Evolutionary conservation across 1,140 invertebrate species (phyloP), one percentile per base, ranked within the genome.

Genomic region (Panagrolaimus sp.): DNA sequence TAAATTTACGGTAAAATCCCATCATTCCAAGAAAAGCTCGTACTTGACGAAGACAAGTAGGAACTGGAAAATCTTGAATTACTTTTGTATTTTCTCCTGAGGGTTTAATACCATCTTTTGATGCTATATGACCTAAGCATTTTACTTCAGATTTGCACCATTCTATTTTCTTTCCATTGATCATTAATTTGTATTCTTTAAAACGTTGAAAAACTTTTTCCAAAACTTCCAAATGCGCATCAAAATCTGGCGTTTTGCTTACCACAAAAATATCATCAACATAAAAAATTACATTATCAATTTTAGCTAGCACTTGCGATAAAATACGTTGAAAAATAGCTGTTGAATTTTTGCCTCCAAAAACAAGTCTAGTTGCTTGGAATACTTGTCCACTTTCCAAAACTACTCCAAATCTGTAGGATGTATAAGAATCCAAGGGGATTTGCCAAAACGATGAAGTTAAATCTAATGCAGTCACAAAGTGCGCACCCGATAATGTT

Each of bases 391-490:
- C 43, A n/a, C n/a, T n/a, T 9, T 47, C 43, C 0, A 66, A 72
- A 5, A 72, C 38, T 0, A 71, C 52, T 1, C 67, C 69, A 52
- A 47, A 70, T 63, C 71, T 71, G 14, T 58, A 32, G 32, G 52
- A 63, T 26, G 70, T 47, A 15, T 72, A n/a, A 7, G 38, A 24
- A 72, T 80, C 71, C 1, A 84, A 65, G 3, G 82, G 28, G 72
- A 86, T 32, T 74, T 86, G 86, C 75, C 84, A 83, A 69, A 85
- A 88, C 0, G 86, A 87, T 26, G 77, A 77, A 0, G 75, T 71
- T 48, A 87, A 73, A 81, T 88, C 86, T 1, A 88, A 73, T 0
- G 83, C 80, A 0, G 79, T 79, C 69, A 86, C 87, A 17, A 84
- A 77, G 15, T 65, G 82, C 12, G 77, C 77, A 4, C 83, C 84